Conservation (phyloP, 2,888 invertebrate species). For the Aricia artaxerxes region DNA sequence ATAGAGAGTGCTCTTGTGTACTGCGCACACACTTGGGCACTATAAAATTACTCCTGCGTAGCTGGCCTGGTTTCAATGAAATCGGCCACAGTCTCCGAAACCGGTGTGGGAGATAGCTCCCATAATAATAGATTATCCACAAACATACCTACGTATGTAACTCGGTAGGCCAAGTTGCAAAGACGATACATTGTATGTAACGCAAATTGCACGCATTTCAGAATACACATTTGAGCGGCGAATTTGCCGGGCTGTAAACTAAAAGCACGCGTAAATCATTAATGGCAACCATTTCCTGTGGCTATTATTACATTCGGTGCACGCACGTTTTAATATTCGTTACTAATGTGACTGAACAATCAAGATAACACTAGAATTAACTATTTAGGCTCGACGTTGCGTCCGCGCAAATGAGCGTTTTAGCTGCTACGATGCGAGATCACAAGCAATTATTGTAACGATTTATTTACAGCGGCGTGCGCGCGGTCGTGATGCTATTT, state of each 20-base stretch:
- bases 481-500: too few relatives aligned
- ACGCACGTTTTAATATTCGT: constrained; percentile 41
- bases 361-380: constrained; percentile 7
- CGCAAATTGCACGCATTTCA: constrained; percentile 23
- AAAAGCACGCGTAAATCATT: constrained; percentile 46
- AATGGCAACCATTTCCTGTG: constrained; percentile 51
- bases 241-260: constrained; percentile 32
- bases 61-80: too few relatives aligned
- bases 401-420: too few relatives aligned
- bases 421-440: too few relatives aligned
- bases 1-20: too few relatives aligned
- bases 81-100: too few relatives aligned
- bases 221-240: constrained; percentile 28
- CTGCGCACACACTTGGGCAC: too few relatives aligned
- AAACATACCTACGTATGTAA: not conserved
- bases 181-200: constrained; percentile 8
- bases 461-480: too few relatives aligned
- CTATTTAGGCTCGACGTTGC: not conserved
- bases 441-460: too few relatives aligned
- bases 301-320: constrained; percentile 57
- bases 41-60: too few relatives aligned
- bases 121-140: too few relatives aligned
- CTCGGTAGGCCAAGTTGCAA: not conserved
- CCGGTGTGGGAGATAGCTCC: too few relatives aligned
- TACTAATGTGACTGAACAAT: constrained; percentile 30